phyloP scores from a whole-genome alignment of 2,113 vertebrate species.

The Mormoops blainvillei region DNA sequence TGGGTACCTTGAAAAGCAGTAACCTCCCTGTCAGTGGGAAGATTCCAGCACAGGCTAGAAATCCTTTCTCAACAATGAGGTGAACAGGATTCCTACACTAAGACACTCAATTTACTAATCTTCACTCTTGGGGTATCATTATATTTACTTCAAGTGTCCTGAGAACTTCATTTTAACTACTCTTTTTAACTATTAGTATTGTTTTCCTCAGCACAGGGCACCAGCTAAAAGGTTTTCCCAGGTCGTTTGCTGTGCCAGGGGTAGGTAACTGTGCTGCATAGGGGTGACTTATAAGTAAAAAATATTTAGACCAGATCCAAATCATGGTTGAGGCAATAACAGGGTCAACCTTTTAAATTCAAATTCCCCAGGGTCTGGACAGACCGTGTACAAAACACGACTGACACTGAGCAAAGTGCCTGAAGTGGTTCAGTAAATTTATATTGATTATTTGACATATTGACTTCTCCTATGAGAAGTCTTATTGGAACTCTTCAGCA shows the following conservation, averaged over 20 bases:
- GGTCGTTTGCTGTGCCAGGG: neutral
- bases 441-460: neutral
- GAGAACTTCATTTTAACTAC: neutral
- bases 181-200: neutral
- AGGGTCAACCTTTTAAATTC: neutral
- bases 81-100: neutral
- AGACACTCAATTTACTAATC: neutral
- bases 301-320: neutral
- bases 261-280: neutral
- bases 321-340: neutral
- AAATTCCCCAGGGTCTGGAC: neutral
- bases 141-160: neutral
- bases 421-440: neutral
- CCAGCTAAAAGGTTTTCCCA: neutral
- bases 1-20: neutral
- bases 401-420: neutral
- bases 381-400: neutral
- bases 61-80: neutral
- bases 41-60: neutral
- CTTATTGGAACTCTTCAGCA: neutral
- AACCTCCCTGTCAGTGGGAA: neutral
- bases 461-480: neutral
- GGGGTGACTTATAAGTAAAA: neutral
- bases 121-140: neutral
- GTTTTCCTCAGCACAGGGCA: neutral